phyloP scores from a whole-genome alignment of 2,113 vertebrate genomes.

The Sprattus sprattus region DNA sequence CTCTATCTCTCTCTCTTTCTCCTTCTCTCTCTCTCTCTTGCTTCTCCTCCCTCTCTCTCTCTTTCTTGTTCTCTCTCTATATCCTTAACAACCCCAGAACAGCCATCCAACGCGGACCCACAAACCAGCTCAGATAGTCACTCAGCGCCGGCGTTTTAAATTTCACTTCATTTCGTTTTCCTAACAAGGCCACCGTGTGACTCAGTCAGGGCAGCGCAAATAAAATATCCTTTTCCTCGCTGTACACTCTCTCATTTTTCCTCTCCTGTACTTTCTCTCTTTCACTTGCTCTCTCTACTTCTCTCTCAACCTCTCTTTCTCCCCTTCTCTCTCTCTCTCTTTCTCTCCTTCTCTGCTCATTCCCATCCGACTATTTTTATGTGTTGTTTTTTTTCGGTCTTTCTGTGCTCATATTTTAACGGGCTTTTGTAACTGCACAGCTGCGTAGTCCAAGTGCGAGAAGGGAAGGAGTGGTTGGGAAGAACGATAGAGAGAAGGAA shows the following conservation, averaged over 20 bases:
- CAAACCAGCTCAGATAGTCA: constrained; percentile 3
- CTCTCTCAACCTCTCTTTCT: neutral
- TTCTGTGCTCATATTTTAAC: constrained; percentile 66
- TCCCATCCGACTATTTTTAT: constrained; percentile 49
- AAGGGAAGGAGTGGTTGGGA: neutral
- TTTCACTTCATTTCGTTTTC: constrained; percentile 41
- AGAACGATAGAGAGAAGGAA: constrained; percentile 17
- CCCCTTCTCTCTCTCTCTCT: constrained; percentile 6
- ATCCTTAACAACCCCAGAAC: neutral
- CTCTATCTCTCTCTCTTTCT: neutral
- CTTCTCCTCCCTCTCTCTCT: neutral
- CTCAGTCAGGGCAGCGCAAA: neutral
- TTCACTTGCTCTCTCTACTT: constrained; percentile 31
- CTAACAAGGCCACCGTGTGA: constrained; percentile 21
- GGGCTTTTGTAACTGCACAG: constrained; percentile 61
- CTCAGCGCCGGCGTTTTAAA: neutral
- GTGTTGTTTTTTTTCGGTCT: constrained; percentile 52
- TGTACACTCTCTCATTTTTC: constrained; percentile 18
- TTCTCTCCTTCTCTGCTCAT: constrained; percentile 23
- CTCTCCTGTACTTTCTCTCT: constrained; percentile 28
- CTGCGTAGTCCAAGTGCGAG: constrained; percentile 49
- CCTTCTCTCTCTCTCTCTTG: neutral
- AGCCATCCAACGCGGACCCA: neutral
- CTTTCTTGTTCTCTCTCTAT: neutral
- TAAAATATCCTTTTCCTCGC: constrained; percentile 19